Base-by-base conservation (phyloP, 2,888 invertebrate species). In the Laspeyria flexula region DNA sequence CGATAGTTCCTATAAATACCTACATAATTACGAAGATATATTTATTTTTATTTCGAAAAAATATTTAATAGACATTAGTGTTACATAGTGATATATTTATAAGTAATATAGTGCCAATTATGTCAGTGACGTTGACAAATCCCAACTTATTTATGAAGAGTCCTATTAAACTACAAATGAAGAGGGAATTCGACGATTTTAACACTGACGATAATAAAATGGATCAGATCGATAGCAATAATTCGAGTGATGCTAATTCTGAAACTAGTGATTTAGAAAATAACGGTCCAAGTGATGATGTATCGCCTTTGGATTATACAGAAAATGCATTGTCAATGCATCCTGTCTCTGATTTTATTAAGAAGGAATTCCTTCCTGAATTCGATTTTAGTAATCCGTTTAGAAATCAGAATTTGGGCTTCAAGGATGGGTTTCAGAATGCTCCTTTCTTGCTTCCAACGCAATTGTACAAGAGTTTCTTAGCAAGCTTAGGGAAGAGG, bases 381-480 rank as follows among this genome's bases (percentile, higher is more conserved):
- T 85, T 92, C 37, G 81, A 90, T 57, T 91, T 92, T 45, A 71
- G 79, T 3, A 92, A 90, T 72, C 88, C 90, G 1, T 91, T 92
- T 71, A 75, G 90, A 57, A 88, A 84, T 57, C 90, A 90, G 45
- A 88, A 81, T 66, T 64, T 91, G 12, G 65, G 73, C 0, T 92
- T 90, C 41, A 92, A 92, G 56, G 86, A 91, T 76, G 82, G 85
- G 0, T 86, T 89, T 43, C 85, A 86, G 45, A 86, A 79, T 52
- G 55, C 93, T 0, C 93, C 93, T 11, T 95, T 95, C 71, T 83
- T 96, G 43, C 88, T 96, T 57, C 96, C 96, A 7, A 95, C 96
- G 47, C 96, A 96, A 76, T 91, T 96, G 69, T 96, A 96, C 79
- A 96, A 96, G 85, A 96, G 95, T 72, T 93, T 96, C 57, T 86